Conservation (phyloP, 2,797 vertebrate genomes). For the Etheostoma perlongum region DNA sequence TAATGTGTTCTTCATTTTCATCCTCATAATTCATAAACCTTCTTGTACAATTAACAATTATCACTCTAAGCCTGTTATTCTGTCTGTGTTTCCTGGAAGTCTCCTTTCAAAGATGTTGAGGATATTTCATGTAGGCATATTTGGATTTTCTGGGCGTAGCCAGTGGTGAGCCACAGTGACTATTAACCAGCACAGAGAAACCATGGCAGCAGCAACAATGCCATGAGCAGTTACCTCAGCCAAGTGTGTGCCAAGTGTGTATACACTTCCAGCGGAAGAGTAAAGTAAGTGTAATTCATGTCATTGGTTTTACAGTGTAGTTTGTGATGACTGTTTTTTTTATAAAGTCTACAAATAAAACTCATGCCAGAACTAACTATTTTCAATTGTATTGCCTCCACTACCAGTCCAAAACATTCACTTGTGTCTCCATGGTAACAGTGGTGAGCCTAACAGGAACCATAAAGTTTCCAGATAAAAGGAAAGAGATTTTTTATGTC, state of each 20-base stretch:
- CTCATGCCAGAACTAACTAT: neutral
- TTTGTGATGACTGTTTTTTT: conserved; percentile 6
- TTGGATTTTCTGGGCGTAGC: conserved; percentile 13
- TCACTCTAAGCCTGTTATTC: neutral
- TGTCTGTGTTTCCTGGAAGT: conserved; percentile 10
- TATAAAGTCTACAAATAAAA: conserved; percentile 21
- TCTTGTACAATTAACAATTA: neutral
- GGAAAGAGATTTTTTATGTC: conserved; percentile 21
- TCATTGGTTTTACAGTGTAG: neutral
- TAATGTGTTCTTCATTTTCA: neutral
- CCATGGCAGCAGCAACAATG: conserved; percentile 41
- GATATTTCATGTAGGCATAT: neutral
- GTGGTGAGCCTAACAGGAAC: conserved; percentile 41
- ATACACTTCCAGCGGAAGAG: neutral
- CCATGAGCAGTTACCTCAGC: conserved; percentile 27
- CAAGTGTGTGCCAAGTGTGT: conserved; percentile 17
- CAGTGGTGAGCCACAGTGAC: conserved; percentile 4
- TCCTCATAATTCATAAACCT: neutral
- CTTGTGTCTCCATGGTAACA: conserved; percentile 52
- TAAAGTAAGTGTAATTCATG: neutral
- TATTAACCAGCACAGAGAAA: conserved; percentile 12
- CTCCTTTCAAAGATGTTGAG: neutral
- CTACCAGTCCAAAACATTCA: conserved; percentile 26
- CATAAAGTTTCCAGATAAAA: conserved; percentile 59
- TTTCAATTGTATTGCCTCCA: conserved; percentile 20